These are phyloP conservation scores for Xylophagus ater DNA, from an alignment of 2,888 invertebrate genomes.

Conservation along the genomic window DNA sequence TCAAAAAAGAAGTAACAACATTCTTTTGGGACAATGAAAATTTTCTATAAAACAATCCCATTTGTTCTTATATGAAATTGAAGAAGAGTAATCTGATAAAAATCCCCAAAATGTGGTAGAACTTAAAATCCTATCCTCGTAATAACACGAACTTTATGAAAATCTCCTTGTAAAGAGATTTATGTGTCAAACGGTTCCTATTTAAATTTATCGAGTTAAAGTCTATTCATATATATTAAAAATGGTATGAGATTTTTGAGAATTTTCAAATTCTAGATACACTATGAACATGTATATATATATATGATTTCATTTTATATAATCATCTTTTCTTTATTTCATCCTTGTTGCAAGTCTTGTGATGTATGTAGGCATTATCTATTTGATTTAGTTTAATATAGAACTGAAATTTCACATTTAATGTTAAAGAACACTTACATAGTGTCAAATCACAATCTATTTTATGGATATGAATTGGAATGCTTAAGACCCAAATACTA, in stretches of 20 bases:
- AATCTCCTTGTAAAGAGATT: conserved; percentile 17
- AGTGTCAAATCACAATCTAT: neutral
- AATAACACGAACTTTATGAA: conserved; percentile 17
- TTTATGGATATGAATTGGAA: conserved; percentile 13
- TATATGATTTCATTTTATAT: neutral
- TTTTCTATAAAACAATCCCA: too few species aligned
- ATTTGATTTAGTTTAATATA: conserved; percentile 12
- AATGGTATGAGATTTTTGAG: neutral
- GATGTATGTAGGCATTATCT: conserved; percentile 10
- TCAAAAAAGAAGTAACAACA: too few species aligned
- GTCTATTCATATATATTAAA: conserved; percentile 5
- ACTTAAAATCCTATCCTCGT: conserved; percentile 10
- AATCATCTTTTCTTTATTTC: neutral
- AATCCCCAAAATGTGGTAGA: conserved; percentile 14
- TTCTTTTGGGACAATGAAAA: too few species aligned
- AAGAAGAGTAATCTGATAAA: conserved; percentile 13
- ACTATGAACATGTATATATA: neutral
- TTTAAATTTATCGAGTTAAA: conserved; percentile 17
- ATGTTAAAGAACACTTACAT: neutral
- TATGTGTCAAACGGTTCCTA: conserved; percentile 17
- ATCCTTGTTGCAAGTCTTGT: conserved; percentile 3
- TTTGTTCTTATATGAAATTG: too few species aligned
- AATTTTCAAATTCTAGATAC: neutral
- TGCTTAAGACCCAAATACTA: too few species aligned
- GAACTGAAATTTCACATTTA: neutral